phyloP scores from a whole-genome alignment of 2,797 vertebrate genomes.

The Pseudotriccus pelzelni region DNA sequence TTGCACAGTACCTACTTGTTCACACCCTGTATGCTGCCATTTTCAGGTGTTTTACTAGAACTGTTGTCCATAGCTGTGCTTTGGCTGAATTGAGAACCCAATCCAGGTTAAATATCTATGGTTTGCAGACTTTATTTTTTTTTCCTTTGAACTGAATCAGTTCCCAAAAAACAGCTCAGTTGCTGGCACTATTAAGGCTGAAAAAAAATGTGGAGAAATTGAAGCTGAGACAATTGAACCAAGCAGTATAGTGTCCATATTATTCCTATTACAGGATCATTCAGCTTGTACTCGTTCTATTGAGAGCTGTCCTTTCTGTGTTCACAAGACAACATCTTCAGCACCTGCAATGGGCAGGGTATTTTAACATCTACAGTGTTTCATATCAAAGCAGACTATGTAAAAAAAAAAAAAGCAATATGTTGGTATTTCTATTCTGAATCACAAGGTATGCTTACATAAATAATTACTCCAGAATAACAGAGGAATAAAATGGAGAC shows the following conservation, averaged over 20 bases:
- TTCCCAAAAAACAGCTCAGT: neutral
- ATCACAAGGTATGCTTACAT: neutral
- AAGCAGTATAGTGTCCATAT: neutral
- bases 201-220: neutral
- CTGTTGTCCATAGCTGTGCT: neutral
- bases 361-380: neutral
- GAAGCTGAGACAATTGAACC: neutral
- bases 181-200: neutral
- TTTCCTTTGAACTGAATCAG: neutral
- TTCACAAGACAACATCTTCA: neutral
- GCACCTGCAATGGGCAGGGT: neutral
- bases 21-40: neutral
- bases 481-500: neutral
- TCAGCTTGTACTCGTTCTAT: neutral
- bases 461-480: neutral
- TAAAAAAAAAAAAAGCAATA: rapidly evolving
- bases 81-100: neutral
- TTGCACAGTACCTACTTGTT: neutral
- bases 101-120: neutral
- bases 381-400: neutral
- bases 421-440: neutral
- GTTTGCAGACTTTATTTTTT: neutral
- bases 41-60: neutral
- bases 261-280: neutral
- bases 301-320: neutral